A percentile compares a stretch with the other conserved stretches of the same genome.
These are phyloP conservation scores for Nomada lathburiana DNA, from an alignment of 2,888 invertebrate genomes.

Conservation along the genomic window DNA sequence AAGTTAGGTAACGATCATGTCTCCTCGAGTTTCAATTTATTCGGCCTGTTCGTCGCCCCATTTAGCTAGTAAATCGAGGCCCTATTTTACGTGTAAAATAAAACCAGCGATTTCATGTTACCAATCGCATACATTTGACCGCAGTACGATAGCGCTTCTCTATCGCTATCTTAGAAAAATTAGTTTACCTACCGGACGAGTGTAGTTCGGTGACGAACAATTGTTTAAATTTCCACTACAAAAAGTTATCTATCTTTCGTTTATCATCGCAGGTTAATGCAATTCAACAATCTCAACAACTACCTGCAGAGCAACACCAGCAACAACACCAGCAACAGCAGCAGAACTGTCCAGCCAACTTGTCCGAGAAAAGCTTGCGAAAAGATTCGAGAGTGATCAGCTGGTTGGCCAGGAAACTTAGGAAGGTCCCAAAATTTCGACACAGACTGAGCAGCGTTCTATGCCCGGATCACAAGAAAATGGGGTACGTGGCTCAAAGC, in stretches of 20 bases:
- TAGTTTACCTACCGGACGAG: too few species aligned
- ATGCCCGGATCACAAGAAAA: slow-evolving; percentile 79
- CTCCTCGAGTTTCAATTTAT: too few species aligned
- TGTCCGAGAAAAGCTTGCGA: slow-evolving; percentile 56
- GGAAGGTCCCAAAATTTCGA: slow-evolving; percentile 79
- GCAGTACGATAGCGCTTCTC: too few species aligned
- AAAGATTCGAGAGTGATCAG: slow-evolving; percentile 74
- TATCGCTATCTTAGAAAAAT: too few species aligned
- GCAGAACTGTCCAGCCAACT: slow-evolving; percentile 40
- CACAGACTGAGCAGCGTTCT: slow-evolving; percentile 82
- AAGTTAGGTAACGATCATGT: too few species aligned
- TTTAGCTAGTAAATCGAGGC: too few species aligned
- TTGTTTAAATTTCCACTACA: too few species aligned
- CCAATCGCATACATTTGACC: too few species aligned
- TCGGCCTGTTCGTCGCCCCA: too few species aligned
- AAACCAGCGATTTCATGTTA: not conserved
- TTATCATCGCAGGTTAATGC: slow-evolving; percentile 17
- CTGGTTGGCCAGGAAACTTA: slow-evolving; percentile 78
- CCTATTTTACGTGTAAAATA: not conserved
- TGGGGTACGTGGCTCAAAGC: slow-evolving; percentile 68
- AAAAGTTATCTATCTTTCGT: too few species aligned
- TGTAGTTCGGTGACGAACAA: too few species aligned
- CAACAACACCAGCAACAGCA: slow-evolving; percentile 43
- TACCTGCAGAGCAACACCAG: slow-evolving; percentile 28
- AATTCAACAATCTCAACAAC: slow-evolving; percentile 39